phyloP scores from a whole-genome alignment of 2,113 vertebrate species.

The Physeter macrocephalus region DNA sequence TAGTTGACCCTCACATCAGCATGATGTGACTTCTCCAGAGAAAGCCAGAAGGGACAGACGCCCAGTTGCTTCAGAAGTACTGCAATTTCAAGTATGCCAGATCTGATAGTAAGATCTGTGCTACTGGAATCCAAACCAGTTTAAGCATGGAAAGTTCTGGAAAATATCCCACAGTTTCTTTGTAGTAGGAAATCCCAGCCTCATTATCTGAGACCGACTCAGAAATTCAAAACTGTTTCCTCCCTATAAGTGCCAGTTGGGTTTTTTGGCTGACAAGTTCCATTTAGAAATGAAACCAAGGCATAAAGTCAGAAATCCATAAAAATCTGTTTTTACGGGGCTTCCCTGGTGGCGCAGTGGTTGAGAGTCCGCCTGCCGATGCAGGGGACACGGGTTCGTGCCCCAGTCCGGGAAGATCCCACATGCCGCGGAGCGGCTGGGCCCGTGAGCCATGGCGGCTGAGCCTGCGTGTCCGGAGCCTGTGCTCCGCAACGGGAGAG shows the following conservation, averaged over 20 bases:
- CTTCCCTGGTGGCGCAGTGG: no score
- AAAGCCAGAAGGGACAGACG: background rate
- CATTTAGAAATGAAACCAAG: constrained; percentile 25
- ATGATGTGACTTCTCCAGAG: background rate
- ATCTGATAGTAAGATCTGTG: background rate
- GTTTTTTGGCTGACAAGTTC: constrained; percentile 1
- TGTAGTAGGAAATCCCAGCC: background rate
- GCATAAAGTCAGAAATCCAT: background rate
- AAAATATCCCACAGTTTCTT: background rate
- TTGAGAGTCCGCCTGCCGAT: no score
- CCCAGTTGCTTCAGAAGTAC: constrained; percentile 41
- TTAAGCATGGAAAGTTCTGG: constrained; percentile 22
- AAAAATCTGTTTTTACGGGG: background rate
- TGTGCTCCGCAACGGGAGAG: no score
- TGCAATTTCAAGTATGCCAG: constrained; percentile 19
- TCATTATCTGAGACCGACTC: background rate
- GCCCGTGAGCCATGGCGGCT: no score
- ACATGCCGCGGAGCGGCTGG: no score
- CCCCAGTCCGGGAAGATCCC: no score
- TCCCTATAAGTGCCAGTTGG: background rate
- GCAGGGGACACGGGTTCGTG: no score
- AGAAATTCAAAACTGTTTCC: background rate
- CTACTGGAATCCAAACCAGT: background rate
- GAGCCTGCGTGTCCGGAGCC: no score
- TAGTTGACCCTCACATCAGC: no score